A percentile compares a stretch with the other conserved stretches of the same genome.
Conservation (phyloP, 2,797 vertebrate genomes). For the Crossoptilon crossoptilon region DNA sequence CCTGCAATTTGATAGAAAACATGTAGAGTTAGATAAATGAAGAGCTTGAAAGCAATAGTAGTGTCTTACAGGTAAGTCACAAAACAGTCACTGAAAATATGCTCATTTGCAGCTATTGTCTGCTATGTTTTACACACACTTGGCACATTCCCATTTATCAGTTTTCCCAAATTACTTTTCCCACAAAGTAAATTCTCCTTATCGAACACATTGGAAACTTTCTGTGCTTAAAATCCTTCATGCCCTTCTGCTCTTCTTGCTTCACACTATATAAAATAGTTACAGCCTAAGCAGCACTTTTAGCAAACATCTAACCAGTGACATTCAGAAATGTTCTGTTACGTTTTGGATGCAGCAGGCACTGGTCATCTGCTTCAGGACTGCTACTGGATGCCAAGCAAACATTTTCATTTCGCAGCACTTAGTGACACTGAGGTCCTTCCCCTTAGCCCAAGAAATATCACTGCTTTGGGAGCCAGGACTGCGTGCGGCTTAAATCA, state of each 20-base stretch:
- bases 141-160: neutral
- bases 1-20: neutral
- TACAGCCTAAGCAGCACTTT: neutral
- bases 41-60: neutral
- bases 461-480: neutral
- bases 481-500: neutral
- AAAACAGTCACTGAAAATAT: neutral
- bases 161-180: neutral
- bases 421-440: neutral
- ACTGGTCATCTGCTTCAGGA: fast-evolving
- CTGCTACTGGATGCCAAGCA: neutral
- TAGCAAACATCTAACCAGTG: neutral
- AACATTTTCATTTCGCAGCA: neutral
- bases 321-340: neutral
- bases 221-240: neutral
- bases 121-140: neutral
- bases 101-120: neutral
- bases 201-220: neutral
- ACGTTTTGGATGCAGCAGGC: neutral
- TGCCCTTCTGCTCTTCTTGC: neutral
- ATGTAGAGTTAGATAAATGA: neutral
- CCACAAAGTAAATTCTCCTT: neutral
- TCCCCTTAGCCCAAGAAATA: neutral
- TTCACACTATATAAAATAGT: neutral
- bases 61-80: neutral